Base-by-base conservation (phyloP, 2,113 vertebrate species). In the Nibea coibor region DNA sequence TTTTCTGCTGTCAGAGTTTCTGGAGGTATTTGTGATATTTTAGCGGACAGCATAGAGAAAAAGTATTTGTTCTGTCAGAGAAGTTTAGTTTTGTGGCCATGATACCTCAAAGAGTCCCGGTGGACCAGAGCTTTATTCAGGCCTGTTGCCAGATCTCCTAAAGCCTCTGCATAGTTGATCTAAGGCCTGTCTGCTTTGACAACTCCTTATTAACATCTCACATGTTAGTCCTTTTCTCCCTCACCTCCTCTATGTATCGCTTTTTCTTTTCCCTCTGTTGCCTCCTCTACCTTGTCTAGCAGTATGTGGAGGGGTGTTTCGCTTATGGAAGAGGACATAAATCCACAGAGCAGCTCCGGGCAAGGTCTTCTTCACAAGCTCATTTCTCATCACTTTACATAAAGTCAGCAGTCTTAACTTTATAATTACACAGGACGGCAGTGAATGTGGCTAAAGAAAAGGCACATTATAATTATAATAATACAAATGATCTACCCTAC, bases 361-460 rank as follows among this genome's bases (percentile, higher is more conserved):
- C 87, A 94, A 94, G 91, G 89, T 93, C 90, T 87, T 90, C 81
- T 92, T 84, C 79, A 84, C 58, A 67, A 75, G 65, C 75, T 89
- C 78, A 87, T 92, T 91, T 75, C 80, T 93, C 88, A 89, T 83
- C 81, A 81, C 85, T 88, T 91, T 92, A 64, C 77, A 84, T 89
- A 74, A 82, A 88, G 82, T 85, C 86, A 85, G 86, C 82, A 85
- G 45, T 72, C 72, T 66, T 66, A 51, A 77, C 74, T 82, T 88
- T 19, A 72, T 80, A 83, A 91, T 90, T 87, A 84, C 64, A 75
- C 35, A 57, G 69, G 48, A 26, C 19, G 2, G 22, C n/a, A 54
- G 81, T 70, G 67, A 74, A 75, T 53, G 39, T 61, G 26, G 67
- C 43, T 15, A 48, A 80, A 82, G 48, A 62, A 48, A 87, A 83